These are phyloP conservation scores for Nemotelus nigrinus DNA, from an alignment of 2,888 invertebrate genomes.

Conservation along the genomic window DNA sequence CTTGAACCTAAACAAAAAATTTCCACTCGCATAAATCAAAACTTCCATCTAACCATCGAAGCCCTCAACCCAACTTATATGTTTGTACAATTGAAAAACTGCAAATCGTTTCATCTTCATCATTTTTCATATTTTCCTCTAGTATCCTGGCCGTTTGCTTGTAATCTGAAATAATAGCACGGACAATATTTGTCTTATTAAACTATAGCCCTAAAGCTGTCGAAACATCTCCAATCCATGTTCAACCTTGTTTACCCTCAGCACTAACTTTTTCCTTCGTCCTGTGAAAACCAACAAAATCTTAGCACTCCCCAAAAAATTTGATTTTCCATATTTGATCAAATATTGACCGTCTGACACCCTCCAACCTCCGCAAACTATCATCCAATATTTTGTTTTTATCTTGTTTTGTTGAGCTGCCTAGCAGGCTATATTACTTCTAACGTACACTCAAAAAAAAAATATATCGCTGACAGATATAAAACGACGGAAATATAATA, in stretches of 20 bases:
- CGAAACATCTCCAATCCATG: background rate
- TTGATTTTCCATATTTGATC: constrained; percentile 39
- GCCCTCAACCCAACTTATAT: background rate
- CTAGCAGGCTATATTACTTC: no score
- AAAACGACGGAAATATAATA: no score
- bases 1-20: no score
- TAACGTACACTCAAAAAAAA: no score
- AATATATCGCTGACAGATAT: no score
- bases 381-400: constrained; percentile 18
- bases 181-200: constrained; percentile 38
- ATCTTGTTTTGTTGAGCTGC: background rate
- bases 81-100: constrained; percentile 19
- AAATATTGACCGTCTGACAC: constrained; percentile 39
- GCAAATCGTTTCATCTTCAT: background rate
- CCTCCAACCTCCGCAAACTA: background rate
- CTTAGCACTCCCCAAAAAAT: background rate
- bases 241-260: background rate
- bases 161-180: constrained; percentile 30
- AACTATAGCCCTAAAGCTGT: constrained; percentile 19
- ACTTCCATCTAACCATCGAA: background rate
- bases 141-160: background rate
- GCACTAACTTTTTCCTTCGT: background rate
- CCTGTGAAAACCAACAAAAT: background rate
- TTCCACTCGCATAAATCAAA: no score
- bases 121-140: no score